Base-by-base conservation (phyloP, 2,113 vertebrate species). In the Scomber japonicus region DNA sequence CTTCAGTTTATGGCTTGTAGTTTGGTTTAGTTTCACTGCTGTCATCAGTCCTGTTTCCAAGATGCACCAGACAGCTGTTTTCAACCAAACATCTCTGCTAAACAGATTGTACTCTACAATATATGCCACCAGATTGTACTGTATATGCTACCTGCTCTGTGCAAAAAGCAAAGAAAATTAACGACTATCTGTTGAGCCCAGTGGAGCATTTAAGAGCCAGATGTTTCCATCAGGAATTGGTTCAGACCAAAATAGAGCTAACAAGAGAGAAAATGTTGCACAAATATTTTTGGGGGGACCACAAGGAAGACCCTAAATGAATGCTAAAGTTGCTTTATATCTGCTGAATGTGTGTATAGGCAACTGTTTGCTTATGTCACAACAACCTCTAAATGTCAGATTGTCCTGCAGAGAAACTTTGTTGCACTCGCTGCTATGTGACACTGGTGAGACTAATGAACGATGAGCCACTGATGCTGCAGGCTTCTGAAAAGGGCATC, bases 21-120 rank as follows among this genome's bases (percentile, higher is more conserved):
- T 50, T 59, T 57, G 17, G 17, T 79, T 53, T 53, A 40, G 27
- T 51, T 49, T 55, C 15, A 77, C n/a, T 15, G 16, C 15, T 19
- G 14, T 67, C 27, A 14, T 67, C 48, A 35, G 51, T 48, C 64
- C 48, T 65, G 45, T 21, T 40, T 40, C 35, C 35, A 40, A 27
- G 6, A 40, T 40, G 35, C 35, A 62, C 3, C 4, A 11, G 31
- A 19, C 17, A 35, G 11, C 2, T 54, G 35, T 13, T 49, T 60
- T 72, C 12, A 64, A 27, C 11, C 8, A 49, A 60, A 60, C 59
- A 31, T 2, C 3, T 65, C 45, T 27, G 11, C 60, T 44, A 54
- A 30, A 69, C 10, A 63, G n/a, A 55, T 16, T 62, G n/a, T 30
- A 40, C 35, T 40, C 24, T 27, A 21, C 21, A 21, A 21, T 21